A percentile compares a stretch with the other conserved stretches of the same genome.
phyloP scores from a whole-genome alignment of 2,888 invertebrate species.

The Hyalella azteca region DNA sequence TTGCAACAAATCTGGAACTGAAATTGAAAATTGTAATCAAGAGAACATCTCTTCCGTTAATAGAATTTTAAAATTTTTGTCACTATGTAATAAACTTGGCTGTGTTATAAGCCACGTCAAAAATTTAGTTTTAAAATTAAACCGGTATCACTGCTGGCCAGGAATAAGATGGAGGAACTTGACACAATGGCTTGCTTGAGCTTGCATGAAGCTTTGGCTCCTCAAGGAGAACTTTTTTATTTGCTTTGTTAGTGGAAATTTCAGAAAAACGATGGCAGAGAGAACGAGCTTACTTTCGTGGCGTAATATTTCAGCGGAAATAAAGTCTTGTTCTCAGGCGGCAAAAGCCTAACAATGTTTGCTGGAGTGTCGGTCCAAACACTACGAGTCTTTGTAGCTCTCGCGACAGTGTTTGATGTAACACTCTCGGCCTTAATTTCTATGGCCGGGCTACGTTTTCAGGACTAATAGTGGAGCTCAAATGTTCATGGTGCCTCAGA shows the following conservation, averaged over 20 bases:
- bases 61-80: no score
- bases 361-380: constrained; percentile 16
- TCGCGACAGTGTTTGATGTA: neutral
- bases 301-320: constrained; percentile 2
- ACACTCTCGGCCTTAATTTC: neutral
- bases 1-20: no score
- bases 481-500: neutral
- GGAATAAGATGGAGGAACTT: no score
- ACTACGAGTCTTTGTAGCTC: neutral
- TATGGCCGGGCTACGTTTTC: neutral
- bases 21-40: no score
- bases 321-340: neutral
- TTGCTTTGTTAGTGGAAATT: neutral
- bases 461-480: neutral
- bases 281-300: constrained; percentile 18
- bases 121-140: no score
- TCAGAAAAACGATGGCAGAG: neutral
- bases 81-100: no score
- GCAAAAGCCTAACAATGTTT: constrained; percentile 34
- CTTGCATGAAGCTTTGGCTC: neutral
- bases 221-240: neutral
- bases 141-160: no score
- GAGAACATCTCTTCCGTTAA: no score
- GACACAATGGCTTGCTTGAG: no score
- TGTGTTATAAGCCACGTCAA: no score